These are phyloP conservation scores for Brachylomia viminalis DNA, from an alignment of 2,888 invertebrate species.

Conservation along the genomic window DNA sequence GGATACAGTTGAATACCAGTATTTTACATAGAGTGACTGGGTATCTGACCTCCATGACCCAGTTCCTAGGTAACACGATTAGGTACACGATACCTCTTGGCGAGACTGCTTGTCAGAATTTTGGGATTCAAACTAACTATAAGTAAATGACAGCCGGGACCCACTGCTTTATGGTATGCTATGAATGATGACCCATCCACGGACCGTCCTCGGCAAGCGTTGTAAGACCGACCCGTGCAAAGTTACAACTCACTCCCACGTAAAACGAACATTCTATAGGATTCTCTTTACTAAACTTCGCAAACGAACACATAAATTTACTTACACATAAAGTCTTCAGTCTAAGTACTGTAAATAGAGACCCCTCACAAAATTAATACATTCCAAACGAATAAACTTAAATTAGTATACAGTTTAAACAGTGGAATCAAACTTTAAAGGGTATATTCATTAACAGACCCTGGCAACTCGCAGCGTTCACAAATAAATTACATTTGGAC, in stretches of 20 bases:
- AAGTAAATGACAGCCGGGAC: no score
- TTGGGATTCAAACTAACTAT: no score
- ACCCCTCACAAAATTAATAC: conserved; percentile 36
- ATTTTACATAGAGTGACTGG: no score
- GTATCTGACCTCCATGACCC: no score
- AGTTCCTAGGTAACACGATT: no score
- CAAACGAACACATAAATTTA: conserved; percentile 29
- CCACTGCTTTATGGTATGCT: no score
- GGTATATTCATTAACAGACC: conserved; percentile 47
- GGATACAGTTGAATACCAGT: no score
- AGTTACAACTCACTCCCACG: background rate
- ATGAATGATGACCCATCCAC: no score
- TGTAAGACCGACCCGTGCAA: no score
- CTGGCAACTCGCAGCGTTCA: conserved; percentile 24
- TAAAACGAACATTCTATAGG: background rate
- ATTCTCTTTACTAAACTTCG: conserved; percentile 4
- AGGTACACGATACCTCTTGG: no score
- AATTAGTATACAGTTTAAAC: conserved; percentile 35
- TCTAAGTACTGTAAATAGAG: conserved; percentile 14
- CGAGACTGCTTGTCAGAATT: no score
- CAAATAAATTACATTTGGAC: conserved; percentile 62
- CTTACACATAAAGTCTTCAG: background rate
- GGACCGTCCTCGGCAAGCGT: no score
- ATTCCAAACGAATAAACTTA: conserved; percentile 41
- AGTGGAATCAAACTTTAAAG: conserved; percentile 31